Conservation (phyloP, 2,888 invertebrate genomes). For the Amiota minor region DNA sequence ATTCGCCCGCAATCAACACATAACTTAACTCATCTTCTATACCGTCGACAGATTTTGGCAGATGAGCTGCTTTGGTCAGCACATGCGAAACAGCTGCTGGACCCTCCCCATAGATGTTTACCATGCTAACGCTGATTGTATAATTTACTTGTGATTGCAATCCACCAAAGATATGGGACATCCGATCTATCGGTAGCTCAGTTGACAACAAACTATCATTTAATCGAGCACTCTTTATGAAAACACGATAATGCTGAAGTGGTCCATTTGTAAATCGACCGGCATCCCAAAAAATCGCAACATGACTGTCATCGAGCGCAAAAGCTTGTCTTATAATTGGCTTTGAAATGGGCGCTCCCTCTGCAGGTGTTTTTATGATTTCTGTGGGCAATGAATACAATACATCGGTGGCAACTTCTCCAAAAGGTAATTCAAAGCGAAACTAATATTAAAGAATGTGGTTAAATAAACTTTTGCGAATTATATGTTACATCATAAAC, state of each 20-base stretch:
- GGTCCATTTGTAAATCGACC: constrained; percentile 91
- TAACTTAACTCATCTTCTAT: constrained; percentile 42
- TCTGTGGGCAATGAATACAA: constrained; percentile 84
- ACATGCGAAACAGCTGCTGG: constrained; percentile 80
- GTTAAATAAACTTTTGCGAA: background rate
- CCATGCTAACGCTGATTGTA: constrained; percentile 84
- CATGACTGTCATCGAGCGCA: constrained; percentile 85
- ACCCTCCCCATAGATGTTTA: constrained; percentile 86
- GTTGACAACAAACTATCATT: constrained; percentile 81
- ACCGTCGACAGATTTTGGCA: constrained; percentile 77
- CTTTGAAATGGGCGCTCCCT: constrained; percentile 83
- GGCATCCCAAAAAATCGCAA: constrained; percentile 91
- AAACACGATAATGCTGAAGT: constrained; percentile 87
- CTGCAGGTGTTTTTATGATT: constrained; percentile 83
- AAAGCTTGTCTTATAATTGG: constrained; percentile 84
- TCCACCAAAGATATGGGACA: constrained; percentile 72
- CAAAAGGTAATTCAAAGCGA: constrained; percentile 86
- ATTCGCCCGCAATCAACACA: constrained; percentile 52
- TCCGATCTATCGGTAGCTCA: constrained; percentile 23
- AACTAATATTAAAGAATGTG: constrained; percentile 77
- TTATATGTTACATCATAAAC: background rate
- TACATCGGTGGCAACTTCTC: constrained; percentile 80
- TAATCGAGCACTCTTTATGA: constrained; percentile 77
- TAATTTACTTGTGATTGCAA: constrained; percentile 83
- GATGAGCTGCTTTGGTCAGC: constrained; percentile 78